Conservation (phyloP, 2,888 invertebrate genomes). For the Drosophila picticornis region DNA sequence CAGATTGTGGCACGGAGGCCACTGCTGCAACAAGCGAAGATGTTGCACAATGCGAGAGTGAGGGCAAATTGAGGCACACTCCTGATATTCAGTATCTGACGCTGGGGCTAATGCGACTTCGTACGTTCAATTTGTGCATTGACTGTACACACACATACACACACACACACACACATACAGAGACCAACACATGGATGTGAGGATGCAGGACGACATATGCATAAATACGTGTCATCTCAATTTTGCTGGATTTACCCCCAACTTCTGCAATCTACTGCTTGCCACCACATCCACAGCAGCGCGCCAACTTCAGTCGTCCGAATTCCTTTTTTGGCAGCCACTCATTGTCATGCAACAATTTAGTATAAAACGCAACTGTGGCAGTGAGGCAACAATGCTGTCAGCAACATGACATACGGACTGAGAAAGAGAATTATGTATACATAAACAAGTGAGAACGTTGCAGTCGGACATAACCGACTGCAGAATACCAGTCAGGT, state of each 20-base stretch:
- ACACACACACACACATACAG: slow-evolving; percentile 32
- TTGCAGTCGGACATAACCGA: neutral
- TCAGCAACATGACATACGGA: slow-evolving; percentile 51
- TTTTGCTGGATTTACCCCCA: slow-evolving; percentile 34
- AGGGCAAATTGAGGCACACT: neutral
- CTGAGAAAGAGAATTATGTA: slow-evolving; percentile 13
- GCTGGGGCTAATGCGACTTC: slow-evolving; percentile 74
- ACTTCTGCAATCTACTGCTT: neutral
- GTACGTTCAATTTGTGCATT: slow-evolving; percentile 80
- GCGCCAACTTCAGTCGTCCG: slow-evolving; percentile 35
- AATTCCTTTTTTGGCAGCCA: slow-evolving; percentile 55
- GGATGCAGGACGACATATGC: slow-evolving; percentile 63
- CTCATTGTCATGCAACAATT: slow-evolving; percentile 64
- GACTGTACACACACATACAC: slow-evolving; percentile 50
- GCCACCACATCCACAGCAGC: neutral
- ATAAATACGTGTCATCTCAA: slow-evolving; percentile 78
- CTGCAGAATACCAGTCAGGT: neutral
- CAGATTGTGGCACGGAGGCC: slow-evolving; percentile 24
- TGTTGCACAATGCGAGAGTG: slow-evolving; percentile 55
- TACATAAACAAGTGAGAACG: slow-evolving; percentile 1
- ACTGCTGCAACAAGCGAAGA: slow-evolving; percentile 62
- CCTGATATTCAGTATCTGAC: slow-evolving; percentile 12
- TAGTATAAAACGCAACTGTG: slow-evolving; percentile 54
- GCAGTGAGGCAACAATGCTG: slow-evolving; percentile 58
- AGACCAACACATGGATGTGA: neutral